Conservation (phyloP, 2,113 vertebrate species). For the Hemicordylus capensis region DNA sequence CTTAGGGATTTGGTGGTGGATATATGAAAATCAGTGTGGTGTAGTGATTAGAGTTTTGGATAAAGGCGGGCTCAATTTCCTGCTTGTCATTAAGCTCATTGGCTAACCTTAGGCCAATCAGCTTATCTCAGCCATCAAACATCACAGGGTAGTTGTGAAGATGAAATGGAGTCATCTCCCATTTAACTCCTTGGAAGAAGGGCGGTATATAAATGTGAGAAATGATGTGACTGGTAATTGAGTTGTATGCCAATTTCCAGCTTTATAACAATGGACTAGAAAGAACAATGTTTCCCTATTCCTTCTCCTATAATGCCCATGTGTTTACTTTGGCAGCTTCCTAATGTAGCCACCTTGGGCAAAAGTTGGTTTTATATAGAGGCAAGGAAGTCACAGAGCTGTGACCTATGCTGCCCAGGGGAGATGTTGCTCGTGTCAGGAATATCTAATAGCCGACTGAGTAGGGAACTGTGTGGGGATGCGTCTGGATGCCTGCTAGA, state of each 20-base stretch:
- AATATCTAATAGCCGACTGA: too few species aligned
- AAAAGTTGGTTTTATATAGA: not conserved
- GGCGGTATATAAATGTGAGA: not conserved
- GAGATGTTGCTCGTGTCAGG: too few species aligned
- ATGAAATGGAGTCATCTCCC: too few species aligned
- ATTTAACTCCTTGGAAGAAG: not conserved
- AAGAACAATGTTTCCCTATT: not conserved
- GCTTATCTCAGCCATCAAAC: too few species aligned
- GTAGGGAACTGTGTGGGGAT: too few species aligned
- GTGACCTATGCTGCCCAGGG: not conserved
- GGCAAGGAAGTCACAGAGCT: not conserved
- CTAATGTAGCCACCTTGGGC: not conserved
- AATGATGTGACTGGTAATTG: not conserved
- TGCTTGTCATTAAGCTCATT: too few species aligned
- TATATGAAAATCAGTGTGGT: too few species aligned
- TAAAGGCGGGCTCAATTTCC: too few species aligned
- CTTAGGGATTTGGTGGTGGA: not conserved
- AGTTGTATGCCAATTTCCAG: not conserved
- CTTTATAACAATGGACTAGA: not conserved
- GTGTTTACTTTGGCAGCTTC: not conserved
- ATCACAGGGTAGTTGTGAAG: too few species aligned
- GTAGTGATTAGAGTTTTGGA: too few species aligned
- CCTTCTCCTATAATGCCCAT: not conserved
- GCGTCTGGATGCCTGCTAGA: too few species aligned
- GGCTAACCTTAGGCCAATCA: too few species aligned